These are phyloP conservation scores for Steinernema carpocapsae DNA, from an alignment of 2,888 invertebrate genomes.

Conservation along the genomic window DNA sequence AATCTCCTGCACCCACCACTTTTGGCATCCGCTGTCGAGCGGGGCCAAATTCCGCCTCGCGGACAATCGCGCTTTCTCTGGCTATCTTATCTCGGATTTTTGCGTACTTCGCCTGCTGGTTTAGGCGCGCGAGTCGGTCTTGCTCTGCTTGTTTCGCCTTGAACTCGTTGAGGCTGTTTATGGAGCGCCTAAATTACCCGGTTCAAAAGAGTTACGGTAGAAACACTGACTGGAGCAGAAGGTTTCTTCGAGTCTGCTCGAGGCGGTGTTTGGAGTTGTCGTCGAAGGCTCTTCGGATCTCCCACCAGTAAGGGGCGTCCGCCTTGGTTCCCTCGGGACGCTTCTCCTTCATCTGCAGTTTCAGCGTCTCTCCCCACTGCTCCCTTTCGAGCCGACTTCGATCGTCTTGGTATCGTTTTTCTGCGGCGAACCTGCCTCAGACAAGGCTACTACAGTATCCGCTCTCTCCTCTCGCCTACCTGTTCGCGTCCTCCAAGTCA, in stretches of 20 bases:
- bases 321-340: too few relatives aligned
- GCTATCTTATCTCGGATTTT: slow-evolving; percentile 18
- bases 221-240: slow-evolving; percentile 1
- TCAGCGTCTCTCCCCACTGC: slow-evolving; percentile 7
- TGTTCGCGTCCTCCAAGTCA: slow-evolving; percentile 20
- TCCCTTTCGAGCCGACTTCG: not conserved
- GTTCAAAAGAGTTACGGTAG: not conserved
- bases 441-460: not conserved
- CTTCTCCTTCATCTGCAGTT: slow-evolving; percentile 6
- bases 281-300: slow-evolving; percentile 27
- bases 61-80: slow-evolving; percentile 10
- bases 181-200: not conserved
- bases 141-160: slow-evolving; percentile 16
- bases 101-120: slow-evolving; percentile 28
- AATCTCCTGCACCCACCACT: not conserved
- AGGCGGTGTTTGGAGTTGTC: slow-evolving; percentile 23
- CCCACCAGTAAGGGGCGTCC: slow-evolving; percentile 23
- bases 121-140: slow-evolving; percentile 1
- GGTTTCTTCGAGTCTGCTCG: slow-evolving; percentile 21
- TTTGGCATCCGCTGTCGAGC: not conserved
- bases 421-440: slow-evolving; percentile 7
- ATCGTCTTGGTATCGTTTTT: not conserved
- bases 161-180: slow-evolving; percentile 21
- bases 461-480: not conserved
- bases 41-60: slow-evolving; percentile 16